Base-by-base conservation (phyloP, 2,888 invertebrate species). In the Drosophila stalkeri region DNA sequence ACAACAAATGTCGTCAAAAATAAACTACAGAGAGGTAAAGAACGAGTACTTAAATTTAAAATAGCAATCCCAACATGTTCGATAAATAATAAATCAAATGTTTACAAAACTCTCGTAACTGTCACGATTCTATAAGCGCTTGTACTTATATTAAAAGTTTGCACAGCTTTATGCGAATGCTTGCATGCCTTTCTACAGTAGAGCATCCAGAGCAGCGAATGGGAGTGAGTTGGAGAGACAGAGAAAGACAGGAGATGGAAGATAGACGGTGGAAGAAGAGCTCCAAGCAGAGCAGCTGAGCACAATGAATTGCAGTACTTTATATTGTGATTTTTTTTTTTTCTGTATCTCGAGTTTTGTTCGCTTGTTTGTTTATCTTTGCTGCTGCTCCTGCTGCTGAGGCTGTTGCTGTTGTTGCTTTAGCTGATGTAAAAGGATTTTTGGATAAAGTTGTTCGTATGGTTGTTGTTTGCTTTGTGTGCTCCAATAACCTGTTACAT, bases 271-370 rank as follows among this genome's bases (percentile, higher is more conserved):
- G 18, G 46, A 43, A 43, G 49, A 46, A 39, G 49, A 41, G 33
- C 41, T 66, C 61, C 68, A 54, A 60, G 69, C 52, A 66, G 77
- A 83, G 83, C 83, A 86, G 81, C 79, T 60, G 66, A 72, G 70
- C 66, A 89, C 87, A 86, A 86, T 89, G 89, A 84, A 86, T 86
- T 86, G 73, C 87, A 81, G 84, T 90, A 78, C 89, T 90, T 89
- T 86, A 86, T 90, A 80, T 90, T 80, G 77, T 80, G 80, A 75
- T 88, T 82, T 75, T 87, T 82, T 27, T 27, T 27, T 71, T 82
- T 70, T 82, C 11, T 64, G 54, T 79, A 75, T 65, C 49, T 46
- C 61, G 41, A 75, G 72, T 64, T 67, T 76, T 63, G 64, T 71
- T 63, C 61, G 51, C 55, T 65, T 63, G 64, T 59, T 77, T 63